These are phyloP conservation scores for Leptestheria dahalacensis DNA, from an alignment of 1,140 invertebrate genomes.

Conservation along the genomic window DNA sequence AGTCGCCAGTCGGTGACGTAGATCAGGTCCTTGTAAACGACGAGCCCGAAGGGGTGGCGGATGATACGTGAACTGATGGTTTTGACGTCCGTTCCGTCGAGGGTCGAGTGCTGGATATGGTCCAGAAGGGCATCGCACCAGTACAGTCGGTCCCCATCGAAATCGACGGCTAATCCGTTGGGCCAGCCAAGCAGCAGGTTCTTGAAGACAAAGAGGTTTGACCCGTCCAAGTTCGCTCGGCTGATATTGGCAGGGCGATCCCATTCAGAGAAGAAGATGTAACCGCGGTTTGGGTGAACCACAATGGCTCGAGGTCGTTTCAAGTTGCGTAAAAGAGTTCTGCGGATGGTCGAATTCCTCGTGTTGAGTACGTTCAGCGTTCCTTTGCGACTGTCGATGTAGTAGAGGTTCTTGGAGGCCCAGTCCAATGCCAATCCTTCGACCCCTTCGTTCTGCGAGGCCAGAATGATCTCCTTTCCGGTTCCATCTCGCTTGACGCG, in stretches of 20 bases:
- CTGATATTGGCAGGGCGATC: constrained; percentile 91
- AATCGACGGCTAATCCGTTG: constrained; percentile 87
- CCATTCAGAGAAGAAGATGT: constrained; percentile 90
- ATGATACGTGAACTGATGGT: constrained; percentile 78
- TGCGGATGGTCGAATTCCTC: constrained; percentile 61
- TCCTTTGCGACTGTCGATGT: constrained; percentile 90
- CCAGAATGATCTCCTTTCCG: constrained; percentile 73
- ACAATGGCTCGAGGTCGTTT: constrained; percentile 88
- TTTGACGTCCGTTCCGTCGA: constrained; percentile 84
- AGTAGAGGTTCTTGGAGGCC: constrained; percentile 94
- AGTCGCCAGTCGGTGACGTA: constrained; percentile 95
- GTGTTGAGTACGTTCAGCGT: constrained; percentile 86
- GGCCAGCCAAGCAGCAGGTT: constrained; percentile 91
- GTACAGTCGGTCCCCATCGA: constrained; percentile 66
- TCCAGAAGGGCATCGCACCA: constrained; percentile 92
- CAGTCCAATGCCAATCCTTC: constrained; percentile 94
- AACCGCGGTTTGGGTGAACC: constrained; percentile 87
- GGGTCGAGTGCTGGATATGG: constrained; percentile 86
- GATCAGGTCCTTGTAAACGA: constrained; percentile 83
- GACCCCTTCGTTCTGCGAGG: constrained; percentile 92
- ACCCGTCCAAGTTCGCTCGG: constrained; percentile 73
- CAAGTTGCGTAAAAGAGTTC: constrained; percentile 71
- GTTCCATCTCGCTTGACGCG: constrained; percentile 76
- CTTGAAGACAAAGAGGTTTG: constrained; percentile 68
- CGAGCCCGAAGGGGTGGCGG: constrained; percentile 89